These are phyloP conservation scores for Patella pellucida DNA, from an alignment of 2,888 invertebrate genomes.

Conservation along the genomic window DNA sequence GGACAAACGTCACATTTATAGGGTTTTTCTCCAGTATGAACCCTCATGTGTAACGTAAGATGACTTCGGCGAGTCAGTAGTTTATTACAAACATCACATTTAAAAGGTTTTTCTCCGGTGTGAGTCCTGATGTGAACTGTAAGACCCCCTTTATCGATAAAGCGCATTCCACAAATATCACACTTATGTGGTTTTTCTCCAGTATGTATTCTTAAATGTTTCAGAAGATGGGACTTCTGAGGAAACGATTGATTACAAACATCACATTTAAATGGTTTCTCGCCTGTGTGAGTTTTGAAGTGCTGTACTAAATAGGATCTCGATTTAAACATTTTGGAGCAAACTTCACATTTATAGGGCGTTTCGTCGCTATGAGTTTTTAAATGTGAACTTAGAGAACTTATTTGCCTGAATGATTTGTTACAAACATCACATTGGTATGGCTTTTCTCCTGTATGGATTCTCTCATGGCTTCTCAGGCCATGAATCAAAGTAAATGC, in stretches of 20 bases:
- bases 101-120: not conserved
- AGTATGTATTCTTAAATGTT: not conserved
- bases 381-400: no score
- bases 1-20: not conserved
- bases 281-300: not conserved
- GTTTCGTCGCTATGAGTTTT: not conserved
- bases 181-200: slow-evolving; percentile 12
- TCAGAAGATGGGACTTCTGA: not conserved
- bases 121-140: not conserved
- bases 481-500: not conserved
- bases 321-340: not conserved
- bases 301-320: not conserved
- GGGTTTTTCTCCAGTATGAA: not conserved
- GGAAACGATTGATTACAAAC: not conserved
- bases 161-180: slow-evolving; percentile 19
- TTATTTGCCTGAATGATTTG: no score
- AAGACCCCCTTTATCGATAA: slow-evolving; percentile 14
- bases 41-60: not conserved
- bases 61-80: not conserved
- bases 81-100: slow-evolving; percentile 6
- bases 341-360: not conserved
- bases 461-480: slow-evolving; percentile 10
- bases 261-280: not conserved
- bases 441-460: slow-evolving; percentile 15
- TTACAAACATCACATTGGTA: not conserved